Base-by-base conservation (phyloP, 2,888 invertebrate genomes). In the Drosophila kanekoi region DNA sequence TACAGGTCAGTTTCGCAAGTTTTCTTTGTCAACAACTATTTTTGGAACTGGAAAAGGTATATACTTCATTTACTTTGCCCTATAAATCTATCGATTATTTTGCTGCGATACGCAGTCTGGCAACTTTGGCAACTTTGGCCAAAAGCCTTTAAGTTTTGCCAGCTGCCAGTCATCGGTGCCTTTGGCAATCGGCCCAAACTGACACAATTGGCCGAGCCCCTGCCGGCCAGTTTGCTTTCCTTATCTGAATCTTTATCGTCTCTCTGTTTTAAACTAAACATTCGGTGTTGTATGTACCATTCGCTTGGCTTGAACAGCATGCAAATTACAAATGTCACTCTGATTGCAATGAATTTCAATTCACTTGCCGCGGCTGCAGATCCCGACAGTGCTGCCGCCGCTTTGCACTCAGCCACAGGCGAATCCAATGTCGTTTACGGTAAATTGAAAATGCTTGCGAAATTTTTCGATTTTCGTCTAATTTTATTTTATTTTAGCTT, bases 371-470 rank as follows among this genome's bases (percentile, higher is more conserved):
- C 57, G 23, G 57, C 53, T 45, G 61, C 44, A 47, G 40, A 48
- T 40, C 53, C 53, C 68, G 73, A 57, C 52, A 28, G 28, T 28
- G 56, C 56, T 48, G 57, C 60, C 32, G 66, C 61, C 28, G 53
- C 56, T 69, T 57, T 53, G 49, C 48, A 58, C 18, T 65, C 48
- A 37, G 59, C 68, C 68, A 51, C 48, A 45, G 61, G 51, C 60
- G 52, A 47, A 48, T 54, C 48, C 76, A 78, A 73, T 64, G 69
- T 78, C 74, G 72, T 58, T 63, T 28, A 48, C 38, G 40, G 18
- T 62, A 51, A 38, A 68, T 62, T 49, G 48, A 63, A 65, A 87
- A 74, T 84, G 85, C 75, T 79, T 89, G 79, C 77, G 72, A 87
- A 81, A 81, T 73, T 75, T 73, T 49, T 56, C 8, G 18, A 28